Base-by-base conservation (phyloP, 2,797 vertebrate species). In the Hapalemur alaotrensis region DNA sequence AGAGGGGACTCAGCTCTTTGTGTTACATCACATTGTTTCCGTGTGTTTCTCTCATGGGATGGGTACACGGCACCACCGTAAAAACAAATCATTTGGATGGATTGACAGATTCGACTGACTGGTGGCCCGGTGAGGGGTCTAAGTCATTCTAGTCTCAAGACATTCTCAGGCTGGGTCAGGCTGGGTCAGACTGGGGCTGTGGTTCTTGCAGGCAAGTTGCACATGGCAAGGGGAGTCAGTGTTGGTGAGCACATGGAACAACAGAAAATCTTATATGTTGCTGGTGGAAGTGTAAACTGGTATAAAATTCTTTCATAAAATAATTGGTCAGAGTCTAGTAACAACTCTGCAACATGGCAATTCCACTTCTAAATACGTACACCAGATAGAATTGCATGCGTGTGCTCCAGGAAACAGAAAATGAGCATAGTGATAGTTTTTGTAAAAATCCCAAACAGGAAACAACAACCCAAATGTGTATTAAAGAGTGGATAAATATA, bases 321-420 rank as follows among this genome's bases (percentile, higher is more conserved):
- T 48, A 63, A 76, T 63, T 93, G n/a, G 46, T 70, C 32, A 82
- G 65, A 48, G 11, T 54, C 63, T 79, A 43, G 38, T 70, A 79
- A 67, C 4, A 67, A 35, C 41, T 91, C 25, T 32, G 57, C 35
- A 35, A 5, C 18, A 61, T 41, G 48, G 35, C 32, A 22, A 81
- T 72, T 76, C 43, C 13, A n/a, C 41, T 76, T 89, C n/a, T 85
- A 73, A 92, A 75, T 90, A 76, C 81, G 90, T 83, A 65, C 23
- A n/a, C 41, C 15, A 67, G 32, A 50, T 43, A 93, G 61, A 87
- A 46, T 73, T 13, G 15, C 43, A n/a, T 15, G 14, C 4, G 38
- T 78, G 46, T 65, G 22, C 22, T 87, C 43, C 22, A 79, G 63
- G 52, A 88, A 46, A 92, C 11, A 41, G 41, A 72, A 79, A 57